A percentile compares a stretch with the other conserved stretches of the same genome.
These are phyloP conservation scores for Epinephelus awoara DNA, from an alignment of 2,797 vertebrate species.

Conservation along the genomic window DNA sequence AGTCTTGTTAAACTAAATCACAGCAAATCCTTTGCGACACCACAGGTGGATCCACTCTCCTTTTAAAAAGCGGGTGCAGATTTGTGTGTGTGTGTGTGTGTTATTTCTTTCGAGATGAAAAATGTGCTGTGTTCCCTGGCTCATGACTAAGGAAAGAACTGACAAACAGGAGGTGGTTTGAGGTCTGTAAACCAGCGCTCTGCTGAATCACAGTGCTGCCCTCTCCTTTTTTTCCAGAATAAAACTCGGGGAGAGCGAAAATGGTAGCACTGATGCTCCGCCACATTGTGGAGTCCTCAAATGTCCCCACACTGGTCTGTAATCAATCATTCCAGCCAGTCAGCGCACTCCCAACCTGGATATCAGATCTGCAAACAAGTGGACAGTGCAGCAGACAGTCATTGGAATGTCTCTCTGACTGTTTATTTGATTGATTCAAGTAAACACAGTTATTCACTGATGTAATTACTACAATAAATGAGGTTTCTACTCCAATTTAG, in stretches of 20 bases:
- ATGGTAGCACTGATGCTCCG: not conserved
- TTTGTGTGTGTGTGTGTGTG: slow-evolving; percentile 7
- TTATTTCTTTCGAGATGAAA: slow-evolving; percentile 42
- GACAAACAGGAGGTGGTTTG: slow-evolving; percentile 79
- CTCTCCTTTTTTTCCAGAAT: slow-evolving; percentile 34
- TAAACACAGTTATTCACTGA: not conserved
- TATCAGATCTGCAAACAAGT: slow-evolving; percentile 26
- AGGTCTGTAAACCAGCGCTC: slow-evolving; percentile 57
- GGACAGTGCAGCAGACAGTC: not conserved
- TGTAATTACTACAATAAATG: slow-evolving; percentile 10
- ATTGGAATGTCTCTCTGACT: not conserved
- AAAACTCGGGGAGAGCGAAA: slow-evolving; percentile 22
- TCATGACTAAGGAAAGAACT: slow-evolving; percentile 50
- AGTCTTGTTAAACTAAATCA: slow-evolving; percentile 12
- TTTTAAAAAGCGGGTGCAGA: slow-evolving; percentile 5
- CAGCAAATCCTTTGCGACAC: slow-evolving; percentile 15
- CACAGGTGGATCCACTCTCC: not conserved
- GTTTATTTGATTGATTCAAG: not conserved
- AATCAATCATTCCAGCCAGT: slow-evolving; percentile 14
- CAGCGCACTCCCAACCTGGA: slow-evolving; percentile 7
- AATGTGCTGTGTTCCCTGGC: slow-evolving; percentile 50
- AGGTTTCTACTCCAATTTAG: not conserved
- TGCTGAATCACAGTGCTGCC: slow-evolving; percentile 71
- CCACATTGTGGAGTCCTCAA: not conserved
- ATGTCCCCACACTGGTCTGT: slow-evolving; percentile 2